Base-by-base conservation (phyloP, 2,113 vertebrate genomes). In the Lathamus discolor region DNA sequence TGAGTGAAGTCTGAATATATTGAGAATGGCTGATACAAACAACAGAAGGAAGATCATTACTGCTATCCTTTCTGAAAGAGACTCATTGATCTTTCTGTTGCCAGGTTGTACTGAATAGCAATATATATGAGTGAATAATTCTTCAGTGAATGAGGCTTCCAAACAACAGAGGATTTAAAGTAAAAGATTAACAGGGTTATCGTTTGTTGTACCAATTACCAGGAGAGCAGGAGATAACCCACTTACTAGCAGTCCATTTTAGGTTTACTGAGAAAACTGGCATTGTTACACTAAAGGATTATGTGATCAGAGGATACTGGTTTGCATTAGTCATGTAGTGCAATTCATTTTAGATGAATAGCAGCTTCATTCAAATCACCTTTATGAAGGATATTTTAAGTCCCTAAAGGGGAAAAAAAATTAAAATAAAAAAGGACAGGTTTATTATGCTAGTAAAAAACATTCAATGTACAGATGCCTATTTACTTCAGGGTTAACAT, bases 131-230 rank as follows among this genome's bases (percentile, higher is more conserved):
- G 23, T 43, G 37, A 93, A 90, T 70, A 79, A 63, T 66, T 77
- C 55, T 83, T 94, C 27, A 59, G 49, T 49, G 76, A 86, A 89
- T 54, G 51, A 63, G 77, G 37, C 11, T 39, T n/a, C 33, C 41
- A 54, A 49, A 83, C 27, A 62, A 62, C 46, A 78, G 70, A 79
- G 55, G 61, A 63, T 78, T 91, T 90, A 92, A 86, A 95, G 64
- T 81, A 68, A 83, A 94, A 91, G 76, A 83, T 92, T 88, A 81
- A 69, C 54, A n/a, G 54, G 18, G 9, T 83, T 93, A 93, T 88
- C 73, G 37, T 27, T 92, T 75, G 3, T 92, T 90, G 44, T 67
- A 80, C 44, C 61, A 83, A 67, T 94, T 93, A 80, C 31, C 35
- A 68, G 20, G 46, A 66, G 17, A 86, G 28, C 52, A 85, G 75